phyloP scores from a whole-genome alignment of 2,113 vertebrate genomes.

The Genyomyrus donnyi region DNA sequence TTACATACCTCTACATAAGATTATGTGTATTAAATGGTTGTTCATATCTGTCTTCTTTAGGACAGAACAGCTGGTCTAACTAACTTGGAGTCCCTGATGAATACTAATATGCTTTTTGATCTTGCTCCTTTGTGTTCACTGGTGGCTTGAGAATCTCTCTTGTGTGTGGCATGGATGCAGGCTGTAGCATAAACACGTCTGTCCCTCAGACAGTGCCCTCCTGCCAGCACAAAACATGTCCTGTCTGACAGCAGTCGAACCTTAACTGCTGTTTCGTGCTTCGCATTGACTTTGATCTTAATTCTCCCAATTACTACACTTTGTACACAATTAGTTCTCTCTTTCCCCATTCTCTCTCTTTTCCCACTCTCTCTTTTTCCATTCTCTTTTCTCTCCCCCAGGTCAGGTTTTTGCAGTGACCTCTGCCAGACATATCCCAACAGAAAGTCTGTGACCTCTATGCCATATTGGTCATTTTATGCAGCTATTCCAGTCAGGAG shows the following conservation, averaged over 20 bases:
- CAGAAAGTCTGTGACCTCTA: conserved; percentile 52
- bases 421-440: conserved; percentile 49
- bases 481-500: conserved; percentile 38
- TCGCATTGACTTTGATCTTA: not conserved
- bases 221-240: not conserved
- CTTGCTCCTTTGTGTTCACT: conserved; percentile 29
- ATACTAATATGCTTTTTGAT: conserved; percentile 36
- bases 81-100: conserved; percentile 24
- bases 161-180: not conserved
- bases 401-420: conserved; percentile 35
- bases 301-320: not conserved
- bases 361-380: no score
- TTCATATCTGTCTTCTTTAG: not conserved
- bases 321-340: conserved; percentile 19
- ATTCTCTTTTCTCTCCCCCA: not conserved
- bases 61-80: conserved; percentile 18
- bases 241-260: not conserved
- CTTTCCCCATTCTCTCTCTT: not conserved
- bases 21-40: not conserved
- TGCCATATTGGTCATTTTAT: conserved; percentile 51
- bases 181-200: not conserved
- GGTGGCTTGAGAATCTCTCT: conserved; percentile 24
- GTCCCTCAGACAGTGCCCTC: not conserved
- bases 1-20: not conserved
- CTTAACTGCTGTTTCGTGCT: not conserved